Base-by-base conservation (phyloP, 37 sponge, comb jelly and placozoan species). In the Spongilla lacustris region DNA sequence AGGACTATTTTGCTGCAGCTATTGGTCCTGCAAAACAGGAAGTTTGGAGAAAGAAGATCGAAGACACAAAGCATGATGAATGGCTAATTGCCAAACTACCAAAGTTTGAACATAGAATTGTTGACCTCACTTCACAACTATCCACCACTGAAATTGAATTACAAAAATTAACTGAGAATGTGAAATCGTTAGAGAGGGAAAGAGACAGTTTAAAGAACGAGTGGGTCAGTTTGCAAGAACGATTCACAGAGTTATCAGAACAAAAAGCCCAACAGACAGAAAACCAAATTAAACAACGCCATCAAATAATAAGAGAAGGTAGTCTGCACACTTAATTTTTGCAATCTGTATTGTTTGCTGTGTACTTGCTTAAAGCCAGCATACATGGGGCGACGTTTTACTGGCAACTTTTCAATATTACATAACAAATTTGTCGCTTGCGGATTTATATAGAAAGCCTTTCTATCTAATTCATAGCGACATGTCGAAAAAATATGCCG, bases 1-100 rank as follows among this genome's bases (percentile, higher is more conserved):
- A 36, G 0, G 25, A 71, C 0, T 87, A 87, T 33, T 24, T 28
- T 23, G 23, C 14, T 23, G 68, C 66, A 25, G 88, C 88, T 31
- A 41, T 87, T 26, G 88, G 88, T 29, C 88, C 88, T 27, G 88
- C 88, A 74, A 87, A 87, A 28, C 33, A 41, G 68, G 81, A 81
- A 21, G 88, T 87, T 23, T 80, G 34, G 50, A 33, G 71, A 10
- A 69, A 81, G 14, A 79, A 79, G 9, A 36, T 58, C 1, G 58
- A 58, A 58, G 58, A 58, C 4, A 58, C 58, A 58, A 58, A 58
- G 58, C 58, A 58, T 17, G 58, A 58, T 58, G 58, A 58, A 58
- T 58, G 58, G 58, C 11, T 58, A 17, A 58, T 58, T 58, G 58
- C 58, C 14, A 58, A 58, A 14, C 58, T 58, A 58, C 58, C 58